phyloP scores from a whole-genome alignment of 2,113 vertebrate species.

The Diadophis punctatus region DNA sequence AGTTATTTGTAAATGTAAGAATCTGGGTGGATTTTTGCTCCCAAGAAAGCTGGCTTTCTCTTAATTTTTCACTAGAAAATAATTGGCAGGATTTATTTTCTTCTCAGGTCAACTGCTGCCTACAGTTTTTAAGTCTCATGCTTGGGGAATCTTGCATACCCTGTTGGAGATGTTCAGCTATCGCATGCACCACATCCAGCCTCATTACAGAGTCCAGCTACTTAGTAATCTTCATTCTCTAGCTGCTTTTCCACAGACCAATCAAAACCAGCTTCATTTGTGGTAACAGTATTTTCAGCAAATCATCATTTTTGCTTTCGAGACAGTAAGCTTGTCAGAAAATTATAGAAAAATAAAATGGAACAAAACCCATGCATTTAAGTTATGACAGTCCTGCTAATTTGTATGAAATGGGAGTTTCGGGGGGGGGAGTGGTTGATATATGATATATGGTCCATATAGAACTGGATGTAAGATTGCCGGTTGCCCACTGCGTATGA shows the following conservation, averaged over 20 bases:
- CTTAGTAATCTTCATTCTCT: slow-evolving; percentile 95
- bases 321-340: neutral
- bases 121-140: slow-evolving; percentile 95
- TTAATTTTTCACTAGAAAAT: slow-evolving; percentile 12
- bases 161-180: slow-evolving; percentile 99
- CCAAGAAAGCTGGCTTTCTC: neutral
- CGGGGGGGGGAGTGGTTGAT: neutral
- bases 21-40: neutral
- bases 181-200: slow-evolving; percentile 98
- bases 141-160: slow-evolving; percentile 96
- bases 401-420: neutral
- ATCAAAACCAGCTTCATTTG: slow-evolving; percentile 97
- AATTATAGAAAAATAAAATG: neutral
- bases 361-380: accelerated
- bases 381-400: neutral
- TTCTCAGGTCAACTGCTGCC: slow-evolving; percentile 89
- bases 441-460: neutral
- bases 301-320: neutral
- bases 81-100: slow-evolving; percentile 2
- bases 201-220: slow-evolving; percentile 95
- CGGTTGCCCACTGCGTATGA: neutral
- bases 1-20: neutral
- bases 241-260: slow-evolving; percentile 93
- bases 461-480: neutral
- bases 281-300: slow-evolving; percentile 71